Conservation (phyloP, 2,797 vertebrate genomes). For the Okamejei kenojei region DNA sequence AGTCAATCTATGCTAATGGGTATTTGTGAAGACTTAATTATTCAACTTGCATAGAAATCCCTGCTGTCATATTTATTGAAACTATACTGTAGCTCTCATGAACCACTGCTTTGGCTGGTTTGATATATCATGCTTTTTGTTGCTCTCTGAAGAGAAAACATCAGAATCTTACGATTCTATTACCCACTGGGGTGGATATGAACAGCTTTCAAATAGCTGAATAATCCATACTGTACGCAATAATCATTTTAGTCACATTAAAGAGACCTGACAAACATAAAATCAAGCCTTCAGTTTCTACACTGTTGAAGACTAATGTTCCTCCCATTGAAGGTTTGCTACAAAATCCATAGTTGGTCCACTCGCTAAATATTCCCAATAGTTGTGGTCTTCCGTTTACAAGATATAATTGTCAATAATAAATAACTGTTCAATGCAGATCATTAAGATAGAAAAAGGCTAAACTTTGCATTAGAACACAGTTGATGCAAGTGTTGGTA, state of each 20-base stretch:
- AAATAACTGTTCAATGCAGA: not conserved
- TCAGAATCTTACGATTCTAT: not conserved
- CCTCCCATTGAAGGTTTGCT: not conserved
- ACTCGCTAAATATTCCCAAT: not conserved
- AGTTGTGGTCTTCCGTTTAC: not conserved
- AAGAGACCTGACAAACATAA: not conserved
- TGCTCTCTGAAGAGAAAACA: not conserved
- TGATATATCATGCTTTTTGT: not conserved
- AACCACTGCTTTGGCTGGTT: not conserved
- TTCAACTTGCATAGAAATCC: not conserved
- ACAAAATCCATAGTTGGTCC: not conserved
- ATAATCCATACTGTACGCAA: not conserved
- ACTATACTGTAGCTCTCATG: not conserved
- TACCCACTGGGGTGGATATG: not conserved
- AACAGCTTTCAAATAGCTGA: not conserved
- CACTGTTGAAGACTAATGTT: not conserved
- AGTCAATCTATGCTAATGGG: constrained; percentile 1
- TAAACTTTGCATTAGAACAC: not conserved
- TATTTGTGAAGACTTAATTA: constrained; percentile 3
- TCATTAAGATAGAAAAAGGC: not conserved
- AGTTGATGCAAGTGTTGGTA: not conserved
- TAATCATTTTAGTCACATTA: not conserved
- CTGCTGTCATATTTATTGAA: not conserved
- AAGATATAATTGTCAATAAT: not conserved
- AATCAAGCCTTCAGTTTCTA: not conserved